A percentile compares a stretch with the other conserved stretches of the same genome.
Conservation (phyloP, 2,113 vertebrate genomes). For the Triplophysa siluroides region DNA sequence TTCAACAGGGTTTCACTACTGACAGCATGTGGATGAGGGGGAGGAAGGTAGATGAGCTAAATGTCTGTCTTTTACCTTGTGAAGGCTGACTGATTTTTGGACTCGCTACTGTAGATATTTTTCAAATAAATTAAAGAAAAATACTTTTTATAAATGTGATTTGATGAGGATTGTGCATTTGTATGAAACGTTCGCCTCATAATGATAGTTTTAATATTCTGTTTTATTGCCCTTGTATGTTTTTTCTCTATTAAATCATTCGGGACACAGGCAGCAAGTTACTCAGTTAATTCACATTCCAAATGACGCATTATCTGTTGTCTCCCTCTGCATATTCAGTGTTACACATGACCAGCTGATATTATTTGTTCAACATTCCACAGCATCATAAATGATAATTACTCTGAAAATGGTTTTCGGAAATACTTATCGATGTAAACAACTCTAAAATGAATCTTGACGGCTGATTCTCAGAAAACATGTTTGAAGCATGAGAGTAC, state of each 20-base stretch:
- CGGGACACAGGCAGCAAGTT: background rate
- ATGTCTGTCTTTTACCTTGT: background rate
- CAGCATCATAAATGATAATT: conserved; percentile 42
- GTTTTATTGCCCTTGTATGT: background rate
- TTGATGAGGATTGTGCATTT: background rate
- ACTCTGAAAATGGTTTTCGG: conserved; percentile 14
- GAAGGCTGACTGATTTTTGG: background rate
- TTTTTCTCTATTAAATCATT: conserved; percentile 22
- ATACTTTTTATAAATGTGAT: too few species aligned
- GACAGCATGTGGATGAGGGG: conserved; percentile 31
- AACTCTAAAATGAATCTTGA: background rate
- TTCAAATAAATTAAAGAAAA: background rate
- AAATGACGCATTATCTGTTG: conserved; percentile 18
- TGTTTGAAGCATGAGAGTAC: background rate
- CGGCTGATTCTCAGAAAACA: background rate
- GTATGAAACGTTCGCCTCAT: background rate
- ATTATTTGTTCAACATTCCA: conserved; percentile 43
- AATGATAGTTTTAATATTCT: conserved; percentile 3
- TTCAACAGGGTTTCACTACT: conserved; percentile 35
- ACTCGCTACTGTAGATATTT: background rate
- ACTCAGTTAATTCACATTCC: conserved; percentile 3
- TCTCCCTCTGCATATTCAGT: conserved; percentile 18
- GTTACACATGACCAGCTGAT: conserved; percentile 33
- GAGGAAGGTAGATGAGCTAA: background rate
- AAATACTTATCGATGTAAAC: conserved; percentile 10